Conservation (phyloP, 2,113 vertebrate species). For the Anarrhichthys ocellatus region DNA sequence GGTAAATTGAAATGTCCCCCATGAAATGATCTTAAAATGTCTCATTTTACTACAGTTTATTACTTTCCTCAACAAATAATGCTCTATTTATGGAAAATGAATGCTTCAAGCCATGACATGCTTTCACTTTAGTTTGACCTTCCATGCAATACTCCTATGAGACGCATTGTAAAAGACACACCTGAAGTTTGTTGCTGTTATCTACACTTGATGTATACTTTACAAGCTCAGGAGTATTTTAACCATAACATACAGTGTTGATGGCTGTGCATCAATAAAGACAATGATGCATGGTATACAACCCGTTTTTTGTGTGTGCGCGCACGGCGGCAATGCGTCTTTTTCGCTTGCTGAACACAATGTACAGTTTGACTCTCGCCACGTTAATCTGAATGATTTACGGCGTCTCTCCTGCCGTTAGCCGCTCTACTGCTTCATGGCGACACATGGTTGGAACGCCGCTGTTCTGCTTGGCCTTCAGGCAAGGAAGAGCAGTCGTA, state of each 20-base stretch:
- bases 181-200: slow-evolving; percentile 28
- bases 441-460: slow-evolving; percentile 71
- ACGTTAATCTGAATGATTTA: slow-evolving; percentile 82
- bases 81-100: background rate
- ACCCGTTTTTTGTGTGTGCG: slow-evolving; percentile 17
- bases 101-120: background rate
- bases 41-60: background rate
- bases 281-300: slow-evolving; percentile 50
- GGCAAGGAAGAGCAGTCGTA: slow-evolving; percentile 79
- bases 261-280: slow-evolving; percentile 59
- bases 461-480: slow-evolving; percentile 76
- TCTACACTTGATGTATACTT: slow-evolving; percentile 31
- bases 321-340: slow-evolving; percentile 23
- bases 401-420: slow-evolving; percentile 68
- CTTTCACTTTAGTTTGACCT: slow-evolving; percentile 37
- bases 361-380: slow-evolving; percentile 78
- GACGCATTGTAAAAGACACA: slow-evolving; percentile 41
- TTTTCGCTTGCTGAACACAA: slow-evolving; percentile 66
- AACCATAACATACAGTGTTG: slow-evolving; percentile 35
- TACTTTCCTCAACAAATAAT: background rate
- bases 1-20: background rate
- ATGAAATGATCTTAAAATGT: slow-evolving; percentile 9
- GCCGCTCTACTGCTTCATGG: slow-evolving; percentile 70
- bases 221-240: slow-evolving; percentile 51
- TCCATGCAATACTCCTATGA: background rate